Conservation (phyloP, 2,888 invertebrate genomes). For the Cerceris rybyensis region DNA sequence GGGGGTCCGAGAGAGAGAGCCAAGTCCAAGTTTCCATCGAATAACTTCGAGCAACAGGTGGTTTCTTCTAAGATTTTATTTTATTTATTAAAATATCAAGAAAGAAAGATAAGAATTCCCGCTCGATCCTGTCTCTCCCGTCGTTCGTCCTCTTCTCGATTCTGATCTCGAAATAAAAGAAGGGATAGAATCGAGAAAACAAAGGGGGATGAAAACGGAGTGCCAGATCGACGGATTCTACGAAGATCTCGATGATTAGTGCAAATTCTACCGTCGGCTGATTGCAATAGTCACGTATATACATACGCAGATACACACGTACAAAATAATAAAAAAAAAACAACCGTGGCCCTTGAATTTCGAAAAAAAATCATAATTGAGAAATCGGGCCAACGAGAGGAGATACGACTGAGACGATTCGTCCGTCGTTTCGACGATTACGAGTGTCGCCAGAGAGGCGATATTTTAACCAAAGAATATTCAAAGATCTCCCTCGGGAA, state of each 20-base stretch:
- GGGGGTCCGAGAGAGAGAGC: conserved; percentile 10
- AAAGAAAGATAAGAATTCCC: conserved; percentile 10
- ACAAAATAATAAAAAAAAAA: neutral
- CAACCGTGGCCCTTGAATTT: too few relatives aligned
- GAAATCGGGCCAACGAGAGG: conserved; percentile 1
- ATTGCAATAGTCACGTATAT: neutral
- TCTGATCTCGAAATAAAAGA: neutral
- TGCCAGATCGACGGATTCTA: conserved; percentile 15
- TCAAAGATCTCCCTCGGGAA: neutral
- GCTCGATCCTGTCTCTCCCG: conserved; percentile 43
- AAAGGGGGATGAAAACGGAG: neutral
- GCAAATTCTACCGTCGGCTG: conserved; percentile 48
- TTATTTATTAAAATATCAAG: conserved; percentile 61
- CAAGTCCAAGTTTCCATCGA: conserved; percentile 37
- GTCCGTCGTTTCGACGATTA: conserved; percentile 12
- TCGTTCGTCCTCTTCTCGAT: neutral
- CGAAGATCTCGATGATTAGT: conserved; percentile 61
- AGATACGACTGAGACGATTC: conserved; percentile 28
- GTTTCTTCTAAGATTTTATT: conserved; percentile 68
- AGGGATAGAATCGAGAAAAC: neutral
- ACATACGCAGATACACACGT: neutral
- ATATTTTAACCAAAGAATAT: neutral
- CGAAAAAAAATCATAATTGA: too few relatives aligned
- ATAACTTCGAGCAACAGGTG: conserved; percentile 58
- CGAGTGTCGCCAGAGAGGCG: neutral